These are phyloP conservation scores for Ophonus ardosiacus DNA, from an alignment of 2,888 invertebrate species.

Conservation along the genomic window DNA sequence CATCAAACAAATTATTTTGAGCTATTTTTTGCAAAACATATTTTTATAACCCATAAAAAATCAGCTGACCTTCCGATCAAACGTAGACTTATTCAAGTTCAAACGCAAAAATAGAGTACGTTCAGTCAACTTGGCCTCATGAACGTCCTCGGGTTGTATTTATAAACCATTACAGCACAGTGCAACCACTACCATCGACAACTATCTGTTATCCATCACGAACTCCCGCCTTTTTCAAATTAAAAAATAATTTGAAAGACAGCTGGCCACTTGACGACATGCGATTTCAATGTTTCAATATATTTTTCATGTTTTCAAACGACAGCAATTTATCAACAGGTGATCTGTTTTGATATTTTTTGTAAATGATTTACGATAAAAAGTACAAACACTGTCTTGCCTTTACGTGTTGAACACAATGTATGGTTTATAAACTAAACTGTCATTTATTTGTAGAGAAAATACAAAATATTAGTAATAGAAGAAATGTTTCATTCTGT, in stretches of 20 bases:
- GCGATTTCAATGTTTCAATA: background rate
- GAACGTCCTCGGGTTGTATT: constrained; percentile 40
- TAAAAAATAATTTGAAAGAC: background rate
- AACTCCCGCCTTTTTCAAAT: constrained; percentile 24
- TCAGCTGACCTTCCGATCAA: constrained; percentile 46
- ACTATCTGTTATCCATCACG: constrained; percentile 13
- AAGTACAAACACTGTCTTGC: no score
- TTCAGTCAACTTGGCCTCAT: constrained; percentile 59
- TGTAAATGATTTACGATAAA: no score
- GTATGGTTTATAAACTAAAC: no score
- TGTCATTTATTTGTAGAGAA: no score
- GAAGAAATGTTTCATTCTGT: no score
- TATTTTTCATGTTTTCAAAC: background rate
- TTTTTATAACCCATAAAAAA: constrained; percentile 43
- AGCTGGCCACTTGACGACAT: background rate
- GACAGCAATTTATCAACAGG: no score
- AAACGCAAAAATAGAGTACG: constrained; percentile 52
- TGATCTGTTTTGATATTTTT: no score
- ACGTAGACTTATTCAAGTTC: constrained; percentile 49
- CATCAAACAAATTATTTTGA: constrained; percentile 19
- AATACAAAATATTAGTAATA: no score
- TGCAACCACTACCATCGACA: constrained; percentile 18
- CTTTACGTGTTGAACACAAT: no score
- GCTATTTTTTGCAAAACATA: constrained; percentile 29
- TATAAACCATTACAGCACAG: constrained; percentile 48